These are phyloP conservation scores for Pandion haliaetus DNA, from an alignment of 2,113 vertebrate species.

Conservation along the genomic window DNA sequence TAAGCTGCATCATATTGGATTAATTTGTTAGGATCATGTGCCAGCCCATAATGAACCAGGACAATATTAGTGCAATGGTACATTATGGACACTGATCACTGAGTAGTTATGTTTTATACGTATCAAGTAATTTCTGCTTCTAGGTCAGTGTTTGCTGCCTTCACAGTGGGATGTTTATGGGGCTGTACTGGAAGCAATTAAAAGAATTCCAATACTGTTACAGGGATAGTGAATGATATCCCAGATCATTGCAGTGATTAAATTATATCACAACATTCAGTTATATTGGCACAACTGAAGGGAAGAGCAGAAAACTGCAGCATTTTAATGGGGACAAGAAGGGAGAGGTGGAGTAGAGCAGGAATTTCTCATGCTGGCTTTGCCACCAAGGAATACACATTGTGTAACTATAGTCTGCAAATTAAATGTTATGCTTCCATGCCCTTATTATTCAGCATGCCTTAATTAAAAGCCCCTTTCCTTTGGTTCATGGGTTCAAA, in stretches of 20 bases:
- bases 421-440: not conserved
- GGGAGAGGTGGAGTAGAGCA: not conserved
- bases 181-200: not conserved
- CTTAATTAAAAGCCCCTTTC: slow-evolving; percentile 28
- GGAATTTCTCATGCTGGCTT: not conserved
- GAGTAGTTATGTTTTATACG: not conserved
- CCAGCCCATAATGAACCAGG: not conserved
- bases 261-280: not conserved
- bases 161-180: not conserved
- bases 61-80: not conserved
- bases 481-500: not conserved
- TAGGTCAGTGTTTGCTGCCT: not conserved
- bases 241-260: not conserved
- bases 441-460: not conserved
- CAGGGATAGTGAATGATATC: not conserved
- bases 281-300: not conserved
- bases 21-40: not conserved
- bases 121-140: not conserved
- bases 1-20: not conserved
- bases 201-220: not conserved
- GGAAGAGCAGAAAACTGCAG: not conserved
- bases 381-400: not conserved
- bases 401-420: not conserved
- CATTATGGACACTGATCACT: not conserved
- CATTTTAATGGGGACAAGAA: not conserved